Percentiles rank a stretch among this genome's conserved stretches.
phyloP scores from a whole-genome alignment of 2,797 vertebrate species.

The Chromobotia macracanthus region DNA sequence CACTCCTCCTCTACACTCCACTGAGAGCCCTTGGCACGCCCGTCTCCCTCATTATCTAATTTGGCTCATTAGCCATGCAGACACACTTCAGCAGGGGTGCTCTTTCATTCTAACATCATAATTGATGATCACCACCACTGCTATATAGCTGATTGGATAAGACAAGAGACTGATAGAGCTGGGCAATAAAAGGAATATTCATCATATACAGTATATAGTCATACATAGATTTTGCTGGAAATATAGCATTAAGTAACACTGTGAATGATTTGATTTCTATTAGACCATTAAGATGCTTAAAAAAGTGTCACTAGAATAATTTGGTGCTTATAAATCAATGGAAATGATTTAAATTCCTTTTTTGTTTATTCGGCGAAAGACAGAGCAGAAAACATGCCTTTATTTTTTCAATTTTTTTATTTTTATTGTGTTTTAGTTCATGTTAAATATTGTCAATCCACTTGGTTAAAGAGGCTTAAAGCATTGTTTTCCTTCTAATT shows the following conservation, averaged over 20 bases:
- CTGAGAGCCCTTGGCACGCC: constrained; percentile 48
- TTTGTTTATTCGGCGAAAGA: neutral
- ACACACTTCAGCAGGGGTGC: constrained; percentile 54
- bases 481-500: too few relatives aligned
- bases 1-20: constrained; percentile 35
- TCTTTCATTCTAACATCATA: constrained; percentile 54
- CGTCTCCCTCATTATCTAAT: constrained; percentile 60
- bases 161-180: constrained; percentile 5
- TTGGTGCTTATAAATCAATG: neutral
- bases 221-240: neutral
- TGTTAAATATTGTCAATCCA: too few relatives aligned
- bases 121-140: constrained; percentile 48
- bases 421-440: too few relatives aligned
- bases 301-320: neutral
- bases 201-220: neutral
- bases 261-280: neutral
- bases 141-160: constrained; percentile 47
- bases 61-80: constrained; percentile 61
- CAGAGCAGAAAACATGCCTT: too few relatives aligned
- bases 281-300: neutral
- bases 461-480: too few relatives aligned
- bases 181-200: neutral
- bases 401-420: too few relatives aligned
- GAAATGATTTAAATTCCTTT: neutral
- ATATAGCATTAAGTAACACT: neutral